Conservation (phyloP, 2,888 invertebrate genomes). For the Antheraea assamensis region DNA sequence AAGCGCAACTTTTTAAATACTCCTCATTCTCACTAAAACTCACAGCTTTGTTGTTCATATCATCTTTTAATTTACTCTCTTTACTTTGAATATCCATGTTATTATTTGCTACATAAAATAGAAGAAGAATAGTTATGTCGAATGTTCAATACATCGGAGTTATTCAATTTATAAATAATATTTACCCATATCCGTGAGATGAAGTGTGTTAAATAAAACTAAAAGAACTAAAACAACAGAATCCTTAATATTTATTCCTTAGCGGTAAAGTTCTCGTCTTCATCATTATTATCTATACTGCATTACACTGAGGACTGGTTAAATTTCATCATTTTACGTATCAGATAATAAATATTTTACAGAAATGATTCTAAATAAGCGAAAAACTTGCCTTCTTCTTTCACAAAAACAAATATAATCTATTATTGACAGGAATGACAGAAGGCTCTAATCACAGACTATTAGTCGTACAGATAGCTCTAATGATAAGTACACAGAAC, state of each 20-base stretch:
- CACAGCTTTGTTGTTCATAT: slow-evolving; percentile 58
- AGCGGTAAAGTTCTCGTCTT: slow-evolving; percentile 49
- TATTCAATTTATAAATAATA: background rate
- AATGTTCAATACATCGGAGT: background rate
- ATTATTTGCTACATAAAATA: slow-evolving; percentile 78
- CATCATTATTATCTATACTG: slow-evolving; percentile 49
- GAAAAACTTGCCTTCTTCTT: too few species aligned
- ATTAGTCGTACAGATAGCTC: too few species aligned
- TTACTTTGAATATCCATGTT: slow-evolving; percentile 77
- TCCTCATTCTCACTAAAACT: slow-evolving; percentile 71
- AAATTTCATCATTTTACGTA: background rate
- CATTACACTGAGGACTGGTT: slow-evolving; percentile 27
- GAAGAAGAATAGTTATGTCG: background rate
- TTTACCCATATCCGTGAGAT: slow-evolving; percentile 76
- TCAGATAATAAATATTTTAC: background rate
- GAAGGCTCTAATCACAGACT: too few species aligned
- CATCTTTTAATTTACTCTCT: slow-evolving; percentile 75
- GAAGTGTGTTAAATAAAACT: slow-evolving; percentile 75
- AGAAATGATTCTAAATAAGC: too few species aligned
- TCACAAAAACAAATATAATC: too few species aligned
- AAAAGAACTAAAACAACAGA: slow-evolving; percentile 70
- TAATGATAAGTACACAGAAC: too few species aligned
- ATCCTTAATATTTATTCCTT: slow-evolving; percentile 66
- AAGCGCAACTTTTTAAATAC: slow-evolving; percentile 65
- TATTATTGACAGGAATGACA: too few species aligned